These are phyloP conservation scores for Gadus macrocephalus DNA, from an alignment of 2,113 vertebrate genomes.

Conservation along the genomic window DNA sequence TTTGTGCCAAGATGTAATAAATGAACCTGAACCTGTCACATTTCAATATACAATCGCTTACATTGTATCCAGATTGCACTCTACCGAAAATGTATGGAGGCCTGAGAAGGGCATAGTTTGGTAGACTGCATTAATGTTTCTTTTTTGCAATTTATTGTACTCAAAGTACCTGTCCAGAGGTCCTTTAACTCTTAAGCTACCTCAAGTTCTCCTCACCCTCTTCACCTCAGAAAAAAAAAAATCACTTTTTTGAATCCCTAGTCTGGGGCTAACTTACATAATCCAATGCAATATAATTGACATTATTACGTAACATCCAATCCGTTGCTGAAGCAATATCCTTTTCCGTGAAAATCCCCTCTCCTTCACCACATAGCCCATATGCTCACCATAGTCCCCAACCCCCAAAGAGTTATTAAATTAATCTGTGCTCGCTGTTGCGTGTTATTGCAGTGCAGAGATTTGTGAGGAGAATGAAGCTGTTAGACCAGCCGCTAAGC, in stretches of 20 bases:
- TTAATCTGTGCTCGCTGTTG: constrained; percentile 76
- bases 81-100: too few species aligned
- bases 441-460: constrained; percentile 79
- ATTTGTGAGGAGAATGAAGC: constrained; percentile 74
- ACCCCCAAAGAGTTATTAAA: constrained; percentile 78
- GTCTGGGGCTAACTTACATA: constrained; percentile 49
- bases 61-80: too few species aligned
- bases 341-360: constrained; percentile 61
- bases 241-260: constrained; percentile 37
- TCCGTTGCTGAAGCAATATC: constrained; percentile 70
- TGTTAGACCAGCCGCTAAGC: constrained; percentile 72
- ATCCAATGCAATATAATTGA: constrained; percentile 73
- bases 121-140: too few species aligned
- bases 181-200: neutral
- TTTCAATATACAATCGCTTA: too few species aligned
- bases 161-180: too few species aligned
- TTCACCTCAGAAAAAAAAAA: constrained; percentile 48
- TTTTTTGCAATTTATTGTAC: too few species aligned
- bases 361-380: constrained; percentile 42
- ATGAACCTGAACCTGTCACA: too few species aligned
- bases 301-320: constrained; percentile 76
- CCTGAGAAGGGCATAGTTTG: too few species aligned
- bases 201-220: constrained; percentile 14
- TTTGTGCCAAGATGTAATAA: too few species aligned
- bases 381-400: constrained; percentile 56